Conservation (phyloP, 2,888 invertebrate genomes). For the Caenorhabditis sinica region DNA sequence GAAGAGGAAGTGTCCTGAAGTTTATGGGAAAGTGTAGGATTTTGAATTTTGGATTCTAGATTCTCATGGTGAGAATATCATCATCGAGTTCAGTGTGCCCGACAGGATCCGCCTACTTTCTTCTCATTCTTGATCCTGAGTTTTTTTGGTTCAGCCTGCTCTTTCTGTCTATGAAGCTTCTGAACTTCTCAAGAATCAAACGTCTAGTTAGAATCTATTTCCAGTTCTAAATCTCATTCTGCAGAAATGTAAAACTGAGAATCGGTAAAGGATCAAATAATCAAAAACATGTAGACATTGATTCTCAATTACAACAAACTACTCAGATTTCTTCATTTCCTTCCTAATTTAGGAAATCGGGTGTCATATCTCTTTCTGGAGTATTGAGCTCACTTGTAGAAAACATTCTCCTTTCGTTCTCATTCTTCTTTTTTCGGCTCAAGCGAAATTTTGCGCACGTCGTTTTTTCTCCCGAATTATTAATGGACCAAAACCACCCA, state of each 20-base stretch:
- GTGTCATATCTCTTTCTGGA: constrained; percentile 12
- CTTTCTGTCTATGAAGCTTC: too few relatives aligned
- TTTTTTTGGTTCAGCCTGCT: too few relatives aligned
- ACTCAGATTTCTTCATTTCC: background rate
- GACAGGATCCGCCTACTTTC: too few relatives aligned
- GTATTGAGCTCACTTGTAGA: background rate
- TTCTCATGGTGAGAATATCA: constrained; percentile 1
- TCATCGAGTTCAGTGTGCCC: too few relatives aligned
- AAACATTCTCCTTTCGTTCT: background rate
- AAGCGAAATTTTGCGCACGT: background rate
- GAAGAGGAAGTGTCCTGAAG: background rate
- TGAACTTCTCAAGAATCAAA: background rate
- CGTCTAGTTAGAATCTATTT: too few relatives aligned
- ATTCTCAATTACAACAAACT: background rate
- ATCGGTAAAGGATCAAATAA: background rate
- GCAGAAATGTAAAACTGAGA: background rate
- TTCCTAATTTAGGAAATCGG: constrained; percentile 5
- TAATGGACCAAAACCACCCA: constrained; percentile 30
- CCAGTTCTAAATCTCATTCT: background rate
- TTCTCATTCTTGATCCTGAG: too few relatives aligned
- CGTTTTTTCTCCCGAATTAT: constrained; percentile 50
- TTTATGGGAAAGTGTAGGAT: background rate
- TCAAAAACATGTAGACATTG: background rate
- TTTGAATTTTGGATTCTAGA: background rate
- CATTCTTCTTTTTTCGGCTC: background rate